phyloP scores from a whole-genome alignment of 2,888 invertebrate species.

The Parnassius mnemosyne region DNA sequence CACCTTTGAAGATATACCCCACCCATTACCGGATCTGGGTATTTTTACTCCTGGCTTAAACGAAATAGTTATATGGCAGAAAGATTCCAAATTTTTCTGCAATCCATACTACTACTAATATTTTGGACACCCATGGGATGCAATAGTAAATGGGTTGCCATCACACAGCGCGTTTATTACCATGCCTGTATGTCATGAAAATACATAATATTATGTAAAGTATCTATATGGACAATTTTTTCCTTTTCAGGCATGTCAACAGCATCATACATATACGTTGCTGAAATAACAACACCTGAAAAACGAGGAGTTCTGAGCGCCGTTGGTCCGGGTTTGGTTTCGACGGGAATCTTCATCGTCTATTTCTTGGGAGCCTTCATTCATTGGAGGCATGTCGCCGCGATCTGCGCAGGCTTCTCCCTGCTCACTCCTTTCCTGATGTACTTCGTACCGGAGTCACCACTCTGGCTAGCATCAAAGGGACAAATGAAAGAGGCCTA shows the following conservation, averaged over 20 bases:
- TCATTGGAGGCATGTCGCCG: constrained; percentile 84
- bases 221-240: neutral
- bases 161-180: no score
- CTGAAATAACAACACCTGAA: constrained; percentile 84
- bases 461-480: constrained; percentile 83
- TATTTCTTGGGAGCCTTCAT: constrained; percentile 84
- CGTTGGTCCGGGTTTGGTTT: constrained; percentile 85
- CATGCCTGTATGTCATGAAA: no score
- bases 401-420: constrained; percentile 82
- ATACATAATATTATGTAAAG: no score
- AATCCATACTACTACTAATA: no score
- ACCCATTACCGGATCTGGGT: no score
- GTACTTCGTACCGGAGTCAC: constrained; percentile 85
- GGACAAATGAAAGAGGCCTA: constrained; percentile 82
- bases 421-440: constrained; percentile 79
- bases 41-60: no score
- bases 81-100: no score
- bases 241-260: constrained; percentile 83
- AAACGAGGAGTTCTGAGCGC: constrained; percentile 85
- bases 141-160: no score
- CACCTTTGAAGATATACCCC: no score
- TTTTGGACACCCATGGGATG: no score
- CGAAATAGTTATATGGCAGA: no score
- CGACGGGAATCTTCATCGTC: constrained; percentile 85
- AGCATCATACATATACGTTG: constrained; percentile 84